Conservation (phyloP, 2,888 invertebrate species). For the Cyrtodaria siliqua region DNA sequence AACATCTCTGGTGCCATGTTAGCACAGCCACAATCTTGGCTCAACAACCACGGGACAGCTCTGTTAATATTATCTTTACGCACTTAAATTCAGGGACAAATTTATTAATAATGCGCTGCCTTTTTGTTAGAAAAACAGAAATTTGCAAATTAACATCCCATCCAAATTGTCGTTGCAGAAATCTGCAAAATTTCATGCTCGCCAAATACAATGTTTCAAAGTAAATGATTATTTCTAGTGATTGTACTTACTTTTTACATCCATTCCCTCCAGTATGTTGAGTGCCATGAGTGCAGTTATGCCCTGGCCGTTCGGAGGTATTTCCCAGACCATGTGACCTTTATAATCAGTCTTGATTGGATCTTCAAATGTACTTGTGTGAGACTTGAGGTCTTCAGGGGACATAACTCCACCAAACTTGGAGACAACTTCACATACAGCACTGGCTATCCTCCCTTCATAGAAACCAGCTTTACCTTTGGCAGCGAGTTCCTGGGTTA, state of each 20-base stretch:
- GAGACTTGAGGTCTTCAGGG: constrained; percentile 80
- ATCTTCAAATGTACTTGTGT: constrained; percentile 75
- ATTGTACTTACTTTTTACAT: constrained; percentile 79
- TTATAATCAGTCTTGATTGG: constrained; percentile 81
- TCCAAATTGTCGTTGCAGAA: no score
- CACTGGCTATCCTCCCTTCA: constrained; percentile 79
- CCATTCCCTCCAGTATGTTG: constrained; percentile 84
- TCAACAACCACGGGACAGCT: no score
- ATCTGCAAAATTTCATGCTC: no score
- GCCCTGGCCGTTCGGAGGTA: constrained; percentile 86
- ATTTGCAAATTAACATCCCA: no score
- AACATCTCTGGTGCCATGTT: no score
- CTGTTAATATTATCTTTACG: no score
- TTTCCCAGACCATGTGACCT: constrained; percentile 84
- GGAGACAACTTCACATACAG: constrained; percentile 79
- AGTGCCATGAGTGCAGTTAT: constrained; percentile 85
- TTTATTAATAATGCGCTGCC: no score
- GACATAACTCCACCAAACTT: constrained; percentile 81
- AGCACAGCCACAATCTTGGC: no score
- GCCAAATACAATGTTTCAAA: no score
- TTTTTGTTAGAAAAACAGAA: no score
- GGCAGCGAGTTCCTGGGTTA: constrained; percentile 71
- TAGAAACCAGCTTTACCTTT: constrained; percentile 83
- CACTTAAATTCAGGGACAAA: no score
- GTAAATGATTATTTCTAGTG: no score